These are phyloP conservation scores for Catocala fraxini DNA, from an alignment of 2,888 invertebrate genomes.

Conservation along the genomic window DNA sequence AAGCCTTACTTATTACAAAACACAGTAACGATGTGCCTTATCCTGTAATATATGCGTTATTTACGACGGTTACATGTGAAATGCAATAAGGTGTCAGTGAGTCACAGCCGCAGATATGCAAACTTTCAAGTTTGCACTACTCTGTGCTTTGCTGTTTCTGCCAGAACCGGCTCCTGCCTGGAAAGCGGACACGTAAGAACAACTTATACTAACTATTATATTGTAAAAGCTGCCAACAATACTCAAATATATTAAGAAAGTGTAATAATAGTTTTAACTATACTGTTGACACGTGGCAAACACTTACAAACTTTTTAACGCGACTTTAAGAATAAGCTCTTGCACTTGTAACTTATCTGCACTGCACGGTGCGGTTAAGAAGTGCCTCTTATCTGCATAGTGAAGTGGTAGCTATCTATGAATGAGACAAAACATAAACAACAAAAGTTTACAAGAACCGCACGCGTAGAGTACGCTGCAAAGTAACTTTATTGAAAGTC, in stretches of 20 bases:
- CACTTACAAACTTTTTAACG: too few relatives aligned
- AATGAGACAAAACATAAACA: constrained; percentile 23
- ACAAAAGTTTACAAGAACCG: constrained; percentile 14
- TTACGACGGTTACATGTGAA: constrained; percentile 39
- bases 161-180: constrained; percentile 75
- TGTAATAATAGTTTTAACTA: too few relatives aligned
- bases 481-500: constrained; percentile 20
- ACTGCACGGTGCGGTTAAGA: too few relatives aligned
- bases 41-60: constrained; percentile 65
- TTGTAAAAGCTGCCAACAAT: background rate
- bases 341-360: too few relatives aligned
- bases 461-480: constrained; percentile 7
- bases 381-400: too few relatives aligned
- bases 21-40: constrained; percentile 81
- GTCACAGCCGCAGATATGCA: constrained; percentile 71
- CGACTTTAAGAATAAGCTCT: too few relatives aligned
- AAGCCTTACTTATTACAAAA: constrained; percentile 67
- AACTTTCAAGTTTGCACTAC: constrained; percentile 63
- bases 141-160: constrained; percentile 69
- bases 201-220: constrained; percentile 11
- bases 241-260: background rate
- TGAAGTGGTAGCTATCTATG: background rate
- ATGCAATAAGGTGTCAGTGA: constrained; percentile 62
- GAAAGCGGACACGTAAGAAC: constrained; percentile 72
- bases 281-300: too few relatives aligned